Percentiles rank a stretch among this genome's conserved stretches.
Conservation (phyloP, 1,140 invertebrate genomes). For the Holotrichia oblita region DNA sequence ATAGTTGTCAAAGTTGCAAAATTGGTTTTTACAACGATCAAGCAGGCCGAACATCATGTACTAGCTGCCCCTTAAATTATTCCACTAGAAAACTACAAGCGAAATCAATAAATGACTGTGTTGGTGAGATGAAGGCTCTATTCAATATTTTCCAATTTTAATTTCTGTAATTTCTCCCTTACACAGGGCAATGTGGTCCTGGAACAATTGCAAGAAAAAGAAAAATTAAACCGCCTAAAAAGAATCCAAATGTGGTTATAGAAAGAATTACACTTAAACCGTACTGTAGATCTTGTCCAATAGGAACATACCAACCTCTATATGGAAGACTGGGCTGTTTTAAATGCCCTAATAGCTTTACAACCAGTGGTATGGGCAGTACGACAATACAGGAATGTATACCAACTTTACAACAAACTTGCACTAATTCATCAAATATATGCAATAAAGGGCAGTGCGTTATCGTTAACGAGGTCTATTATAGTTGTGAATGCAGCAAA, state of each 20-base stretch:
- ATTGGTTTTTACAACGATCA: conserved; percentile 70
- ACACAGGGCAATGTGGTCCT: conserved; percentile 59
- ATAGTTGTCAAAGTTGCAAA: conserved; percentile 68
- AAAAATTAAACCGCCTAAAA: conserved; percentile 49
- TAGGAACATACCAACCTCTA: conserved; percentile 70
- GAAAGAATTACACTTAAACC: conserved; percentile 56
- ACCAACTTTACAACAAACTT: conserved; percentile 59
- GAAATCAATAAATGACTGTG: conserved; percentile 67
- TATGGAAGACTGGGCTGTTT: conserved; percentile 68
- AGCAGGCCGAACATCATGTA: conserved; percentile 66
- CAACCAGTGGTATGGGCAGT: conserved; percentile 64
- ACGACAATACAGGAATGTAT: conserved; percentile 63
- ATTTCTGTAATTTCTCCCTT: neutral
- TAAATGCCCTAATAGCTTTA: conserved; percentile 67
- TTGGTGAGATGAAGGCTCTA: conserved; percentile 61
- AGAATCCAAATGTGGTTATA: conserved; percentile 46
- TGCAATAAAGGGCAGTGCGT: conserved; percentile 62
- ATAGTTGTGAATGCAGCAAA: conserved; percentile 61
- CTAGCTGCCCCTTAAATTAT: conserved; percentile 68
- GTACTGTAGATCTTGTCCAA: conserved; percentile 68
- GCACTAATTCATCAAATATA: conserved; percentile 52
- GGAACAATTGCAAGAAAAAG: conserved; percentile 58
- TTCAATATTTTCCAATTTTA: conserved; percentile 1
- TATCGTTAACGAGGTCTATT: conserved; percentile 56
- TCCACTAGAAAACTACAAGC: conserved; percentile 68